phyloP scores from a whole-genome alignment of 2,888 invertebrate genomes.

The Stictocephala bisonia region DNA sequence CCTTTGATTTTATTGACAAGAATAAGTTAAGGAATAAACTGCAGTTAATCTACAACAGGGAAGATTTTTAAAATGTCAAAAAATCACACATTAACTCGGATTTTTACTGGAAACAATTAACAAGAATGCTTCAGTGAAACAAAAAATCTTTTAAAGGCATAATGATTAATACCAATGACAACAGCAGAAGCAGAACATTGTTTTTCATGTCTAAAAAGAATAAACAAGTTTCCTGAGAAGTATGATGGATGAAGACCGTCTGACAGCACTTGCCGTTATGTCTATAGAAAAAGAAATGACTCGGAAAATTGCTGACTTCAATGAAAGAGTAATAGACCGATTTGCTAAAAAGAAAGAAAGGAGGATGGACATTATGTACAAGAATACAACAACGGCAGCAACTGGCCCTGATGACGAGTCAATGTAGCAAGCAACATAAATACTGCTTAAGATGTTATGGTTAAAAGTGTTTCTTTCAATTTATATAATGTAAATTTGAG shows the following conservation, averaged over 20 bases:
- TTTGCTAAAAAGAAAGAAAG: constrained; percentile 46
- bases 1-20: neutral
- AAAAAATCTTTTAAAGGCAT: constrained; percentile 56
- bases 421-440: too few species aligned
- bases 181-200: constrained; percentile 57
- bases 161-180: constrained; percentile 59
- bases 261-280: constrained; percentile 58
- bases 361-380: constrained; percentile 47
- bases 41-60: neutral
- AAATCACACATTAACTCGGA: constrained; percentile 53
- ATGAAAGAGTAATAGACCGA: constrained; percentile 50
- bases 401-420: too few species aligned
- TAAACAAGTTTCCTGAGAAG: constrained; percentile 58
- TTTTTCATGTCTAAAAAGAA: constrained; percentile 57
- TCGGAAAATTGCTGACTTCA: constrained; percentile 55
- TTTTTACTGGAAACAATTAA: constrained; percentile 54
- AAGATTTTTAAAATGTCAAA: constrained; percentile 27
- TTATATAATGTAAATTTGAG: too few species aligned
- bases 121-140: constrained; percentile 56
- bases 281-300: too few species aligned
- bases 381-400: too few species aligned
- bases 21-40: neutral
- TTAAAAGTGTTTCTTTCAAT: too few species aligned
- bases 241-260: constrained; percentile 57
- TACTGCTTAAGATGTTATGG: too few species aligned